Percentiles rank a stretch among this genome's conserved stretches.
These are phyloP conservation scores for Leucopsar rothschildi DNA, from an alignment of 2,113 vertebrate species.

Conservation along the genomic window DNA sequence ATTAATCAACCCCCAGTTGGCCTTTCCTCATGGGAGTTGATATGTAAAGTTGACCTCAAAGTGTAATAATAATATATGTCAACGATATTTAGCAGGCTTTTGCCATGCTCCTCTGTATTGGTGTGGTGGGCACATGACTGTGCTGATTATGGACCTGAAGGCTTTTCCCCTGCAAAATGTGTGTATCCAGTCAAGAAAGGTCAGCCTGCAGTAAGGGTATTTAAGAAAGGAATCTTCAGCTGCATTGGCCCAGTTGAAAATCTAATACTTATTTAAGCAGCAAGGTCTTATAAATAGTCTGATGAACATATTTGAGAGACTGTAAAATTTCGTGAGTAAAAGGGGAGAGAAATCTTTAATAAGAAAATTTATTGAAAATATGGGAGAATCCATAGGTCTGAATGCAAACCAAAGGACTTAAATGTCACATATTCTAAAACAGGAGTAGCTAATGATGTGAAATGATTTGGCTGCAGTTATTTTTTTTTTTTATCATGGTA, in stretches of 20 bases:
- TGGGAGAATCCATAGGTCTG: neutral
- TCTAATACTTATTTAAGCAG: slow-evolving; percentile 14
- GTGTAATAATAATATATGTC: slow-evolving; percentile 22
- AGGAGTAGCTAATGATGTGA: neutral
- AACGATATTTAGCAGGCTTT: slow-evolving; percentile 14
- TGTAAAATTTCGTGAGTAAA: neutral
- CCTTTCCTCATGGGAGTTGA: neutral
- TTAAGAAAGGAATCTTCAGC: neutral
- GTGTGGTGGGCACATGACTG: neutral
- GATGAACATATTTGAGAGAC: neutral
- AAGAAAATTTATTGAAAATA: neutral
- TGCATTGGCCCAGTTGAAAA: neutral
- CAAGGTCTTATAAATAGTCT: neutral
- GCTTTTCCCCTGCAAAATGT: neutral
- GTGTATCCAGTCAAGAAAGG: neutral
- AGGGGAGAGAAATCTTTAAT: neutral
- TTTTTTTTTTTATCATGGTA: neutral
- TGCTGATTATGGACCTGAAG: neutral
- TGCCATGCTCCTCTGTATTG: neutral
- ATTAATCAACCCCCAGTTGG: neutral
- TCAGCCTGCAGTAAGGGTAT: neutral
- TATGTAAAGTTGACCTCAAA: slow-evolving; percentile 11
- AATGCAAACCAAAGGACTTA: neutral
- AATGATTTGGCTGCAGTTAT: neutral
- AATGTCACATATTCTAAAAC: neutral